Percentiles rank a stretch among this genome's conserved stretches.
These are phyloP conservation scores for Poecilia latipinna DNA, from an alignment of 2,113 vertebrate species.

Conservation along the genomic window DNA sequence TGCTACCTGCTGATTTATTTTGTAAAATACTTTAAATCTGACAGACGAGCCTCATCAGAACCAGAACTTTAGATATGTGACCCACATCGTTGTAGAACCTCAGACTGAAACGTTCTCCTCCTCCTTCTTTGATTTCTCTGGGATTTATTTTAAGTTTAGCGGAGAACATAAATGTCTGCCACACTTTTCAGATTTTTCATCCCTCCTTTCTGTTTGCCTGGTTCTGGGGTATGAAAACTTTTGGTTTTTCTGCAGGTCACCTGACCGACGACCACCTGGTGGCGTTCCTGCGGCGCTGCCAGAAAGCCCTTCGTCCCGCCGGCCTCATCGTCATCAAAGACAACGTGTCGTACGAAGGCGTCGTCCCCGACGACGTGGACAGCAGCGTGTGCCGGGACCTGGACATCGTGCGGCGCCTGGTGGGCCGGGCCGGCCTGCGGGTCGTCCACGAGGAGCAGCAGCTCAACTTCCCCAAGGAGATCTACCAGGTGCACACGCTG, in stretches of 20 bases:
- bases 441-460: constrained; percentile 90
- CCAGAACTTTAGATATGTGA: no score
- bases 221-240: no score
- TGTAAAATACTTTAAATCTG: no score
- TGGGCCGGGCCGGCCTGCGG: constrained; percentile 83
- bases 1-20: no score
- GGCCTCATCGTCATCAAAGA: constrained; percentile 95
- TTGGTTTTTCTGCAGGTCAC: constrained; percentile 80
- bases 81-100: no score
- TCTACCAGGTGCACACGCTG: constrained; percentile 93
- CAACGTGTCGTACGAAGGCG: constrained; percentile 94
- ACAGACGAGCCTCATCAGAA: no score
- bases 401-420: constrained; percentile 80
- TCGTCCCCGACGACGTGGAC: constrained; percentile 95
- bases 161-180: no score
- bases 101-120: no score
- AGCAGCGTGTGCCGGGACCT: constrained; percentile 96
- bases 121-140: no score
- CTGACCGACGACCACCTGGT: constrained; percentile 91
- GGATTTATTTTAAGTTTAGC: no score
- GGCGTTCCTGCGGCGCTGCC: constrained; percentile 88
- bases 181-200: no score
- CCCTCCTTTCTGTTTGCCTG: no score
- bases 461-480: constrained; percentile 92
- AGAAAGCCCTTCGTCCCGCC: constrained; percentile 82